Evolutionary conservation across 1,140 invertebrate genomes (phyloP).

Genomic region (Delia radicum): DNA sequence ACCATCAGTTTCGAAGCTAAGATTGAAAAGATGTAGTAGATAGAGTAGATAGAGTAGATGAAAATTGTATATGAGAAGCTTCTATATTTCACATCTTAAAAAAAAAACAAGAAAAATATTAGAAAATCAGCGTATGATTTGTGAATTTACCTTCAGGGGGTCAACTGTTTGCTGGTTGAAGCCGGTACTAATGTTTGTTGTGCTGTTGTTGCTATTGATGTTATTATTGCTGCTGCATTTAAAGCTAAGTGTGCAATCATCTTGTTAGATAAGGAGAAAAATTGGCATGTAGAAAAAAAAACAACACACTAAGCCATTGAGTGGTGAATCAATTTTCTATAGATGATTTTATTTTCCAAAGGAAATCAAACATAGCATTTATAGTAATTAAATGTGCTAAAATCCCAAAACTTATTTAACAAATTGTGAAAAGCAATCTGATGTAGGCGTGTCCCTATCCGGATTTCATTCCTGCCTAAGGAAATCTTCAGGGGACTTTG

Average conservation of each 20-base stretch:
- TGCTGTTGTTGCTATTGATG: background rate
- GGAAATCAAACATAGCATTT: background rate
- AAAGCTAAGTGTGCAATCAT: conserved; percentile 12
- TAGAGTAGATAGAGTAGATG: background rate
- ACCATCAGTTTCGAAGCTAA: background rate
- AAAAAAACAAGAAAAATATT: background rate
- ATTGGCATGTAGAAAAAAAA: background rate
- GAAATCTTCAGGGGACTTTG: too few species aligned
- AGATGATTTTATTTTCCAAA: background rate
- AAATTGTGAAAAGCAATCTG: too few species aligned
- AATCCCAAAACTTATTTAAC: too few species aligned
- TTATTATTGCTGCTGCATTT: conserved; percentile 3
- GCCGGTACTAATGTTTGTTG: background rate
- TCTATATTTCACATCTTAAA: background rate
- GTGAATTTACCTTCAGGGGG: conserved; percentile 15
- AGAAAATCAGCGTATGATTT: conserved; percentile 17
- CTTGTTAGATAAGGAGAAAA: conserved; percentile 21
- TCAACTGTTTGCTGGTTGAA: conserved; percentile 1
- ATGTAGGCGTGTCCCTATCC: too few species aligned
- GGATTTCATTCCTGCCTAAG: too few species aligned
- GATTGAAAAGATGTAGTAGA: background rate
- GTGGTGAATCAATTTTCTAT: background rate
- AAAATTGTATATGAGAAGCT: background rate
- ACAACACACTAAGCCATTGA: too few species aligned
- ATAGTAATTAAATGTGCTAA: too few species aligned